Percentiles rank a stretch among this genome's conserved stretches.
Evolutionary conservation across 2,113 vertebrate species (phyloP).

Genomic region (Perca fluviatilis): DNA sequence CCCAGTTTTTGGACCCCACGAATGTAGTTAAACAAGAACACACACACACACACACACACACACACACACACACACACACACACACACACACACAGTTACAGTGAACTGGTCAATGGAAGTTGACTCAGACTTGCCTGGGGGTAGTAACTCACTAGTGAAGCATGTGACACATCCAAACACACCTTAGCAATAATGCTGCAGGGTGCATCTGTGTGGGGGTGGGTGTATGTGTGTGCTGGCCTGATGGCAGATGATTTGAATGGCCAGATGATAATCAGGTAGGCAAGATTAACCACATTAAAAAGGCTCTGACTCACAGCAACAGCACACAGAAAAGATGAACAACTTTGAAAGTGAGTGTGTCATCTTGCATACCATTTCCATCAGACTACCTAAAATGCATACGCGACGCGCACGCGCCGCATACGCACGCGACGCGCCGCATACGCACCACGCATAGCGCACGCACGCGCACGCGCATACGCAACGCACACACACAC

Average conservation of each 20-base stretch:
- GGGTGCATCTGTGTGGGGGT: conserved; percentile 18
- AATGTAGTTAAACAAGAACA: too few species aligned
- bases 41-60: not conserved
- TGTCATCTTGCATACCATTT: conserved; percentile 38
- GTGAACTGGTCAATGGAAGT: conserved; percentile 29
- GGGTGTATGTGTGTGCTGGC: conserved; percentile 20
- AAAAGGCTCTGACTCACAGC: conserved; percentile 28
- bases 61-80: not conserved
- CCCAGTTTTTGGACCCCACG: too few species aligned
- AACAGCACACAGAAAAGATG: conserved; percentile 27
- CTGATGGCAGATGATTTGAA: conserved; percentile 43
- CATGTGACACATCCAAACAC: conserved; percentile 52
- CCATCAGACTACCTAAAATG: conserved; percentile 6
- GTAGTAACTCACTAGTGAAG: conserved; percentile 31
- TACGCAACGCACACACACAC: not conserved
- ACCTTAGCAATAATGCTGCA: conserved; percentile 28
- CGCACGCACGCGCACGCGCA: not conserved
- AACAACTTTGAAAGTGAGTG: conserved; percentile 28
- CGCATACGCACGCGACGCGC: too few species aligned
- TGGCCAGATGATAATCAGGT: conserved; percentile 34
- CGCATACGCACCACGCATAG: too few species aligned
- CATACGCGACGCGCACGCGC: too few species aligned
- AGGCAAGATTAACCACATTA: conserved; percentile 45
- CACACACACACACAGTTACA: conserved; percentile 3
- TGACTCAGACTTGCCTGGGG: conserved; percentile 51